Base-by-base conservation (phyloP, 2,797 vertebrate genomes). In the Taeniopygia guttata region DNA sequence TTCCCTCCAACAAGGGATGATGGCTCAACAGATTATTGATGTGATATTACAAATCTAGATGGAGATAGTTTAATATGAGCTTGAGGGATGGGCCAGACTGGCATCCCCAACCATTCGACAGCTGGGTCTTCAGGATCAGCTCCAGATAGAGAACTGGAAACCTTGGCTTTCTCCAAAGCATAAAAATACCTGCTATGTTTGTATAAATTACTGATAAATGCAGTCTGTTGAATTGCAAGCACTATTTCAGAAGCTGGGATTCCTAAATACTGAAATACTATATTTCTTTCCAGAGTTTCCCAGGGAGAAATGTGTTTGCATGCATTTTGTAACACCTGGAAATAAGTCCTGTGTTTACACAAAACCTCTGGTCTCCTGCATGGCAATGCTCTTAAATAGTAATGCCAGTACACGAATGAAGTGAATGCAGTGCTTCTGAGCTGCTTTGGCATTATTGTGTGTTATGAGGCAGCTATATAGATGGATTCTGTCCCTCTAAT, bases 361-460 rank as follows among this genome's bases (percentile, higher is more conserved):
- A 3, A 70, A 87, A 23, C 70, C 30, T 38, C 45, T 51, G 55
- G 34, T 76, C 16, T 83, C 30, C 74, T 58, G 25, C 48, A n/a
- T 67, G 42, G 25, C 3, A 4, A 45, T 59, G 69, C 34, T 74
- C 17, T 82, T 76, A 55, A 82, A 32, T 13, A 51, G 40, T 46
- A 79, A 60, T 13, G 13, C 7, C n/a, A 67, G 34, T 54, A 42
- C 8, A 52, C 0, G 0, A 17, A 0, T 70, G 54, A 51, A 78
- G 20, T 56, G 67, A 67, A 89, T 64, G 63, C 62, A 27, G 66
- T 60, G 66, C 46, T 93, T 42, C 80, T 84, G 59, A 74, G 38
- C 77, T 90, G 54, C 58, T 78, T 87, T 68, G 81, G 19, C 49
- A 32, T 63, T 58, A 21, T 34, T 52, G 18, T 2, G 1, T 84